These are phyloP conservation scores for Protodeltote pygarga DNA, from an alignment of 2,888 invertebrate species.

Conservation along the genomic window DNA sequence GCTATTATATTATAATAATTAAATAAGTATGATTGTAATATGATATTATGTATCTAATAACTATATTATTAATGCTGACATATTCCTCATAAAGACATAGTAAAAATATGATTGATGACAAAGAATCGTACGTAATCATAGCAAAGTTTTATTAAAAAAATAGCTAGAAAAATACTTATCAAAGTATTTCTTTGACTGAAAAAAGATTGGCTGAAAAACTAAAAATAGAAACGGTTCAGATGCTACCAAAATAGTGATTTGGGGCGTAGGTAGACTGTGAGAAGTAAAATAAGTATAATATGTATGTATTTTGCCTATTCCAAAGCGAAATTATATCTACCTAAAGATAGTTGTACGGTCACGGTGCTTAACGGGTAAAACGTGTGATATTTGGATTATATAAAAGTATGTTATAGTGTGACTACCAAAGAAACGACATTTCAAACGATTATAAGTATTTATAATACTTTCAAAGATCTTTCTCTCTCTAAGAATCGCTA, in stretches of 20 bases:
- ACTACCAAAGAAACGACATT: constrained; percentile 64
- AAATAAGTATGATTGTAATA: too few species aligned
- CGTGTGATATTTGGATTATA: constrained; percentile 69
- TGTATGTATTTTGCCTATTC: constrained; percentile 35
- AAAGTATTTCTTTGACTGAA: constrained; percentile 24
- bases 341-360: constrained; percentile 45
- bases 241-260: constrained; percentile 49
- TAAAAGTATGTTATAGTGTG: constrained; percentile 53
- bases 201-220: constrained; percentile 20
- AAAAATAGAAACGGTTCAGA: constrained; percentile 34
- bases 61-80: too few species aligned
- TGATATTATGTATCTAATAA: too few species aligned
- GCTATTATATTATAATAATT: neutral
- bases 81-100: too few species aligned
- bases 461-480: constrained; percentile 18
- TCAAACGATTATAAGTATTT: constrained; percentile 40
- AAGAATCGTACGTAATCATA: constrained; percentile 27
- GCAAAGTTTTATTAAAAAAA: constrained; percentile 37
- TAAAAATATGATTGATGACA: too few species aligned
- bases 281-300: constrained; percentile 32
- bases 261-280: constrained; percentile 38
- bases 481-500: constrained; percentile 6
- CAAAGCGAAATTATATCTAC: constrained; percentile 44
- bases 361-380: constrained; percentile 68
- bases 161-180: constrained; percentile 30